These are phyloP conservation scores for Sciaenops ocellatus DNA, from an alignment of 2,797 vertebrate species.

Conservation along the genomic window DNA sequence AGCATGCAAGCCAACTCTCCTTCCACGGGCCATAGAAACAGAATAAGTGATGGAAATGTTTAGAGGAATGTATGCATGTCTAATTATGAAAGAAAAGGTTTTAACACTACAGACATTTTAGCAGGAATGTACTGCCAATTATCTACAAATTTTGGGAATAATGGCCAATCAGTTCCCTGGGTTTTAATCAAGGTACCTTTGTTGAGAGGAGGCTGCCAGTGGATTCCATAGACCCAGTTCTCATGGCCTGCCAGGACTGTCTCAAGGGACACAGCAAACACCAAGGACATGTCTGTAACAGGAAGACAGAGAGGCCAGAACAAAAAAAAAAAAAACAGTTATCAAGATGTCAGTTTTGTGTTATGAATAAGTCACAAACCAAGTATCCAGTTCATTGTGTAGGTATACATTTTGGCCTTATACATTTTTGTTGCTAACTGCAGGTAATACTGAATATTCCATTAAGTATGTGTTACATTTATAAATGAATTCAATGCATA, in stretches of 20 bases:
- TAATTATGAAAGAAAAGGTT: constrained; percentile 4
- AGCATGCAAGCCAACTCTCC: constrained; percentile 7
- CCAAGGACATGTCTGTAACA: constrained; percentile 57
- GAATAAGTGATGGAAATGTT: constrained; percentile 7
- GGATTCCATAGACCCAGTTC: constrained; percentile 95
- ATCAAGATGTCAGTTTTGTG: not conserved
- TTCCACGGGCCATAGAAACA: constrained; percentile 8
- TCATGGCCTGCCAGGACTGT: constrained; percentile 96
- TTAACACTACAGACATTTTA: not conserved
- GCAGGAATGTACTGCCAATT: constrained; percentile 5
- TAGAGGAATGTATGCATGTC: not conserved
- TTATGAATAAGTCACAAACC: not conserved
- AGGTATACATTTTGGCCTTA: not conserved
- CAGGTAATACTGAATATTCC: not conserved
- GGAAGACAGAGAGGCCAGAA: constrained; percentile 27
- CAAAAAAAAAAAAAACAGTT: constrained; percentile 8
- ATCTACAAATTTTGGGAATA: not conserved
- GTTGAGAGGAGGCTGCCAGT: constrained; percentile 92
- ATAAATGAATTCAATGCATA: not conserved
- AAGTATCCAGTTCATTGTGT: not conserved
- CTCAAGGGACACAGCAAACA: constrained; percentile 91
- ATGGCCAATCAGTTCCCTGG: not conserved
- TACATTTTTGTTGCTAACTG: not conserved
- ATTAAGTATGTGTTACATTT: not conserved
- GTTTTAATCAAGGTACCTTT: constrained; percentile 84